A percentile compares a stretch with the other conserved stretches of the same genome.
phyloP scores from a whole-genome alignment of 1,140 invertebrate species.

The Tetranychus urticae region DNA sequence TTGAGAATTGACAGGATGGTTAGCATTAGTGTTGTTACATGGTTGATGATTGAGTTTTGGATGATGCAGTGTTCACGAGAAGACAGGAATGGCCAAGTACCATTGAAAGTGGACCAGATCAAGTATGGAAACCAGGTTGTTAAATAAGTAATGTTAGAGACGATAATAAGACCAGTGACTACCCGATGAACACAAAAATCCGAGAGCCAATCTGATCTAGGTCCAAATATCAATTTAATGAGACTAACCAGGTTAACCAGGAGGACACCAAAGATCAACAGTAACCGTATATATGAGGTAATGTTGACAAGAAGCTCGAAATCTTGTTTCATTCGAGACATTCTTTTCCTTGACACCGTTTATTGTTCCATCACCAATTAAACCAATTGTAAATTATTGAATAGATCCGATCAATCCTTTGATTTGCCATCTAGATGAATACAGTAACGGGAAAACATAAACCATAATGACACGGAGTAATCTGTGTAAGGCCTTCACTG shows the following conservation, averaged over 20 bases:
- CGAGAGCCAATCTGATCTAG: not conserved
- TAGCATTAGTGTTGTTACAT: conserved; percentile 9
- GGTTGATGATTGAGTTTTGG: conserved; percentile 8
- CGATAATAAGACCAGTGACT: not conserved
- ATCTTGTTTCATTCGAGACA: not conserved
- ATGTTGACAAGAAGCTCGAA: not conserved
- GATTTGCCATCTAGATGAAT: too few relatives aligned
- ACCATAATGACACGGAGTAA: too few relatives aligned
- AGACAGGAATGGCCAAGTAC: conserved; percentile 9
- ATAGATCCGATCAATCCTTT: too few relatives aligned
- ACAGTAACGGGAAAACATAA: too few relatives aligned
- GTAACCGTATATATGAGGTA: not conserved
- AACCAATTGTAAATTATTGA: too few relatives aligned
- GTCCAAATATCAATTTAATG: not conserved
- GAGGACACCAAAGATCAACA: not conserved
- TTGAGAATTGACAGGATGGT: conserved; percentile 10
- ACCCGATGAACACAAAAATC: not conserved
- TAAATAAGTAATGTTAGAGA: not conserved
- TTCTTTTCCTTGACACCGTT: too few relatives aligned
- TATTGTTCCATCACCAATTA: too few relatives aligned
- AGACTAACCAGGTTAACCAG: not conserved
- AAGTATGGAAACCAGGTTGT: not conserved
- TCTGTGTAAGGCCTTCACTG: too few relatives aligned
- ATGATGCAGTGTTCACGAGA: conserved; percentile 11
- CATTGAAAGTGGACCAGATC: not conserved